Evolutionary conservation across 2,888 invertebrate genomes (phyloP).

Genomic region (Xestia rhomboidea): DNA sequence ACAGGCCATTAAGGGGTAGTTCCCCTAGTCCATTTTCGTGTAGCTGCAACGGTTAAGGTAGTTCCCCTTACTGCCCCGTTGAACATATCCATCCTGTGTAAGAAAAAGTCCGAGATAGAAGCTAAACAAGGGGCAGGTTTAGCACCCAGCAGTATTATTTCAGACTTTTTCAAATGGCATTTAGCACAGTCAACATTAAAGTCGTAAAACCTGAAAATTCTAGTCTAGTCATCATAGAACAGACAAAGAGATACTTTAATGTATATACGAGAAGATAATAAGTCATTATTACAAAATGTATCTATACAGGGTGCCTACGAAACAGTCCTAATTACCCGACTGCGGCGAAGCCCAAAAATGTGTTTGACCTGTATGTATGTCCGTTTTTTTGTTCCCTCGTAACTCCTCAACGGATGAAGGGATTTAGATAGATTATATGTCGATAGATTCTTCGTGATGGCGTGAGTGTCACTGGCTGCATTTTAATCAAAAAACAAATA

Average conservation of each 20-base stretch:
- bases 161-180: not conserved
- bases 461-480: too few relatives aligned
- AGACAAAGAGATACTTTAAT: not conserved
- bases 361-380: too few relatives aligned
- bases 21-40: too few relatives aligned
- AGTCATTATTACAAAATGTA: not conserved
- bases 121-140: not conserved
- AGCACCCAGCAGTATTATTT: not conserved
- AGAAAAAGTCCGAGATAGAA: not conserved
- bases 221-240: not conserved
- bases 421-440: too few relatives aligned
- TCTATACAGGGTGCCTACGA: not conserved
- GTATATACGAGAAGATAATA: too few relatives aligned
- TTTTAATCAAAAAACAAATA: too few relatives aligned
- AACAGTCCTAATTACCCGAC: not conserved
- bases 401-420: too few relatives aligned
- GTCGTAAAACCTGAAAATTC: not conserved
- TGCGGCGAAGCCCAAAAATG: too few relatives aligned
- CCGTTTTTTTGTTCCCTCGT: too few relatives aligned
- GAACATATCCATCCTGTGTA: not conserved
- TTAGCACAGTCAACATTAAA: not conserved
- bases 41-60: too few relatives aligned
- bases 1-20: not conserved
- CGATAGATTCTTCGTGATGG: too few relatives aligned
- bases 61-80: too few relatives aligned